phyloP scores from a whole-genome alignment of 2,113 vertebrate genomes.

The Camelus bactrianus region DNA sequence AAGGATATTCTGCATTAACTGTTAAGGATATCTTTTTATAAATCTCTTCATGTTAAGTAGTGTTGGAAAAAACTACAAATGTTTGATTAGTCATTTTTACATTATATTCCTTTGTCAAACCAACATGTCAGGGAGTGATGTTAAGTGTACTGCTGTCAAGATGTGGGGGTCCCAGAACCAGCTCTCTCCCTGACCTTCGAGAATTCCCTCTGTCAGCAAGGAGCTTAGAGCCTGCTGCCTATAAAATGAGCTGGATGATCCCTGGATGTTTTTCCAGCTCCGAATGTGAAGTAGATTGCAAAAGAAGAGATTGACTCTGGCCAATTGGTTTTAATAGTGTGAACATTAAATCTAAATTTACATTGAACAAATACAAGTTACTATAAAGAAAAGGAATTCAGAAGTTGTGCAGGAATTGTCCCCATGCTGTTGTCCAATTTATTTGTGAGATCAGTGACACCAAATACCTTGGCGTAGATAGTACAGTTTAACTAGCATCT shows the following conservation, averaged over 20 bases:
- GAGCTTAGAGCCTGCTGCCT: neutral
- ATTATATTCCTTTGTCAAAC: conserved; percentile 8
- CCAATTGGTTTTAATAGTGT: conserved; percentile 17
- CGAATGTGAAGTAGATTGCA: conserved; percentile 28
- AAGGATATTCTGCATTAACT: neutral
- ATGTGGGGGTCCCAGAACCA: neutral
- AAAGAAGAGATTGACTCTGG: neutral
- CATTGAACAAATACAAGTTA: conserved; percentile 49
- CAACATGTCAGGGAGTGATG: neutral
- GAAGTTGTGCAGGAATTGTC: conserved; percentile 43
- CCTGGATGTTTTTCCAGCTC: neutral
- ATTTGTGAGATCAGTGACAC: conserved; percentile 58
- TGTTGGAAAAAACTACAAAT: neutral
- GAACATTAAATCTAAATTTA: conserved; percentile 67
- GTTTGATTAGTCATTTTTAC: neutral
- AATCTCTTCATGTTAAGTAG: neutral
- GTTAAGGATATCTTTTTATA: neutral
- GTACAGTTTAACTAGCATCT: neutral
- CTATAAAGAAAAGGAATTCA: conserved; percentile 58
- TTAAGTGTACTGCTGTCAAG: neutral
- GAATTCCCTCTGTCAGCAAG: neutral
- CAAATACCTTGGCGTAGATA: neutral
- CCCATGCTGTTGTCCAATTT: conserved; percentile 58
- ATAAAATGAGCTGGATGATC: neutral
- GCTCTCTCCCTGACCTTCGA: neutral